Evolutionary conservation across 2,797 vertebrate genomes (phyloP), one percentile per base, ranked within the genome.

Genomic region (Sternotherus odoratus): DNA sequence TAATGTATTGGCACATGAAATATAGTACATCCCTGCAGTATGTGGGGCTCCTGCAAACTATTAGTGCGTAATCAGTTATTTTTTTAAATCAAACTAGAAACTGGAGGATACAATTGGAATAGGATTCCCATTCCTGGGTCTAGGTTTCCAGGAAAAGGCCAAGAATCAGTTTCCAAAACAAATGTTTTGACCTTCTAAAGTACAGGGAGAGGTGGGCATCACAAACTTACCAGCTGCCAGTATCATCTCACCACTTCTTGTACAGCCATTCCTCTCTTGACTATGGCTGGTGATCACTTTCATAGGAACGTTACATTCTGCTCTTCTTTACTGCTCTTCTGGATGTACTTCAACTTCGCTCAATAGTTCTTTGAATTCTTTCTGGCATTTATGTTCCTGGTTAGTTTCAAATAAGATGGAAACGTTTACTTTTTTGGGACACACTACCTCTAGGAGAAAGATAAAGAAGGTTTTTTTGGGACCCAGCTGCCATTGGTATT

Each of bases 381-480:
- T 89, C 57, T 88, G 66, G 23, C 83, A 48, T 48, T 9, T 3
- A 48, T 83, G 60, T 74, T 93, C 46, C 2, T 56, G 2, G 2
- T 74, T 85, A 30, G 23, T 88, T 92, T 93, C 84, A 82, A 49
- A 95, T 82, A 75, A 69, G 39, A 60, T 1, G 83, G n/a, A 92
- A 91, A 82, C 28, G 48, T 46, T 33, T 43, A 43, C 43, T 43
- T 54, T 15, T 33, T 30, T 16, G 69, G n/a, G 33, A 74, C 26
- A 86, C 26, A 90, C 51, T 87, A 15, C 51, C 12, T 78, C 16
- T 72, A 36, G 8, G 60, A 28, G 7, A 90, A 5, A 82, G 43
- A 89, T 8, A 23, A 78, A 87, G 79, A 51, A 57, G 10, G 87
- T 89, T 24, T 53, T 53, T 53, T 53, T 53, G 9, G 51, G 53